These are phyloP conservation scores for Aleiodes alternator DNA, from an alignment of 2,888 invertebrate genomes.

Conservation along the genomic window DNA sequence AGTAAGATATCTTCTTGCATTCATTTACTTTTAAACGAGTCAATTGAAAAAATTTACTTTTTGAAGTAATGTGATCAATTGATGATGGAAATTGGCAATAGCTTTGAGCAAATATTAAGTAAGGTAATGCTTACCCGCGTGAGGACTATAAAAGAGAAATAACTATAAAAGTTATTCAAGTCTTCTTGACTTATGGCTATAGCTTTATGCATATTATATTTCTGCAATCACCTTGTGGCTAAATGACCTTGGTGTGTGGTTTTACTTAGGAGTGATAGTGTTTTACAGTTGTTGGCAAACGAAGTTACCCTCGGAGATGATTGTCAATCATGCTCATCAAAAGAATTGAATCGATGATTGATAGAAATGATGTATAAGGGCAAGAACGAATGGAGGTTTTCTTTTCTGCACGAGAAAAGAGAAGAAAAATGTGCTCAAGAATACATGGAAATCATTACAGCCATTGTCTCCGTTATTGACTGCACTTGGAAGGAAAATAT, in stretches of 20 bases:
- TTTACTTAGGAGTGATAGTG: neutral
- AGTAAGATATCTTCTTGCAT: neutral
- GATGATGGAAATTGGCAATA: too few species aligned
- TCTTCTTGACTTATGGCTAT: too few species aligned
- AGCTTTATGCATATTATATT: conserved; percentile 1
- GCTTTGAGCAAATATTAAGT: neutral
- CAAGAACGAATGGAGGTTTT: neutral
- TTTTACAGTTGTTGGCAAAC: conserved; percentile 7
- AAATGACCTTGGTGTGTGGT: neutral
- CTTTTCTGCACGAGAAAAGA: too few species aligned
- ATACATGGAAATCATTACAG: neutral
- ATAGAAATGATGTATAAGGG: too few species aligned
- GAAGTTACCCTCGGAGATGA: neutral
- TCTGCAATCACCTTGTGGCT: conserved; percentile 19
- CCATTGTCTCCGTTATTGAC: neutral
- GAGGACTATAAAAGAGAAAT: neutral
- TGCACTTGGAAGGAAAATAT: conserved; percentile 8
- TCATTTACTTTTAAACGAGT: too few species aligned
- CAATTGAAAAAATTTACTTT: too few species aligned
- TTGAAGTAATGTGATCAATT: too few species aligned
- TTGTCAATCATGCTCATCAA: too few species aligned
- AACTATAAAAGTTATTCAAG: too few species aligned
- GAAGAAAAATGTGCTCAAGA: neutral
- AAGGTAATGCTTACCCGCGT: neutral
- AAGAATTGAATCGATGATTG: too few species aligned